Evolutionary conservation across 2,113 vertebrate species (phyloP), one percentile per base, ranked within the genome.

Genomic region (Oncorhynchus mykiss): DNA sequence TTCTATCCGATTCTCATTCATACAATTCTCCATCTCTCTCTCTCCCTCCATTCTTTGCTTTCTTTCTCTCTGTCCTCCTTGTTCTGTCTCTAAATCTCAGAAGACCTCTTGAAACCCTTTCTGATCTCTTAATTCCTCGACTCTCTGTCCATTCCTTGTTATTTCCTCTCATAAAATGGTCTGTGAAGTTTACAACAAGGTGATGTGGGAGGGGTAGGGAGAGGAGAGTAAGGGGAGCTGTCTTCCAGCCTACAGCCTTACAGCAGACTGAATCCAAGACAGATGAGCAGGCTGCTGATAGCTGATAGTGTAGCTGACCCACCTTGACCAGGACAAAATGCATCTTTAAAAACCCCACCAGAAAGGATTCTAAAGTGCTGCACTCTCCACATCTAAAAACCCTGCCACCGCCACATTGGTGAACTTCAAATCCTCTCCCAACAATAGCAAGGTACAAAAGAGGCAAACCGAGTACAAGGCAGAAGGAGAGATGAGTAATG

Each of bases 301-400:
- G 87, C 89, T 88, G 91, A 92, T 91, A 9, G 0, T 39, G 8
- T 39, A 92, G 87, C 91, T 86, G 86, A 88, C 83, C 79, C 80
- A 91, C 87, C 88, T 81, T 72, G 86, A 85, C 78, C 83, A 70
- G 74, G 74, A 29, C 39, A 77, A 84, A 80, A 85, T 74, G 81
- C 76, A 84, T 60, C 57, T 54, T 18, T 77, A 83, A 83, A 86
- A 84, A 87, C 27, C 25, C 27, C 77, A 75, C 83, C 74, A 78
- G 82, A 89, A 89, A 89, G 80, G 73, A 82, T 87, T 89, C 77
- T 86, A 81, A 88, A 86, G 86, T 84, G 83, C 81, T 78, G 72
- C 82, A 78, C 82, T 86, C 82, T 89, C 83, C 74, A 80, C 82
- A 79, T 86, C 80, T 89, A 81, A 60, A 89, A 84, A 70, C 77